Evolutionary conservation across 2,113 vertebrate genomes (phyloP), one percentile per base, ranked within the genome.

Genomic region (Clarias magur): DNA sequence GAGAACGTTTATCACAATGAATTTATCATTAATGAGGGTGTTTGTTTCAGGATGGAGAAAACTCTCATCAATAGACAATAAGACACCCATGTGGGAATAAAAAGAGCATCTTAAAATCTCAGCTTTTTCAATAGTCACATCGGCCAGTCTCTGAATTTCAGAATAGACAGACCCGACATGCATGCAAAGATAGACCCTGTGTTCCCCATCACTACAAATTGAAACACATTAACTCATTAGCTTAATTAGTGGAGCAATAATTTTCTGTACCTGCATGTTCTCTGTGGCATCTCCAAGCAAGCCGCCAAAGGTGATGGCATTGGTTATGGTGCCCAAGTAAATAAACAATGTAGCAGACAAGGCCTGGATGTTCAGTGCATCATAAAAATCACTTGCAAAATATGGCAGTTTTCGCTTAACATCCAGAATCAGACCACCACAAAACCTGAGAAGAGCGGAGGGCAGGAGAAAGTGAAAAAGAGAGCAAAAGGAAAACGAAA

Each of bases 231-330:
- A 30, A 34, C 12, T 8, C 13, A 79, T 85, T 67, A 85, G 17
- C 27, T 78, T 81, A 86, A 81, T 86, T 68, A 81, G 48, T 27
- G 57, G 9, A 76, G 75, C 60, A 30, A 68, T 85, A 65, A 65
- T 80, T 54, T 27, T 59, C 11, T 80, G 38, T 87, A 99, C 98
- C 97, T 99, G 98, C 98, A 99, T 99, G 94, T 97, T 99, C 0
- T 99, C 97, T 0, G 98, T 99, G 15, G 98, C 98, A 11, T 99
- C 98, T 25, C 98, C 98, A 1, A 99, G 96, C 83, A 99, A 92
- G 0, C 98, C 98, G 88, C 98, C 98, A 17, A 99, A 99, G 2
- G 98, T 99, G 96, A 99, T 99, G 2, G 98, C 98, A 0, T 99
- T 99, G 89, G 98, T 99, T 88, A 99, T 97, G 0, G 98, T 99